phyloP scores from a whole-genome alignment of 2,888 invertebrate genomes.

The Callimorpha dominula region DNA sequence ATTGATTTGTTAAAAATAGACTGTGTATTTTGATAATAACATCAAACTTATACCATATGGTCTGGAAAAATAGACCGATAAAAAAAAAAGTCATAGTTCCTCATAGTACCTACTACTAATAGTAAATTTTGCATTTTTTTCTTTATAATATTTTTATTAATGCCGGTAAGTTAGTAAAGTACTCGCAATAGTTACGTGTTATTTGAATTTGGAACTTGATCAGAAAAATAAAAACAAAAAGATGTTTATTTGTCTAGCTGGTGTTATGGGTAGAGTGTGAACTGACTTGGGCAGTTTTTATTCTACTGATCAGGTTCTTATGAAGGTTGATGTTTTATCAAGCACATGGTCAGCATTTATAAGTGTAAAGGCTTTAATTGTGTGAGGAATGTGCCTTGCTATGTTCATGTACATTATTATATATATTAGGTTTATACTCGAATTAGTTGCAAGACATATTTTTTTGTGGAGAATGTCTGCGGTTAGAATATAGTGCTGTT shows the following conservation, averaged over 20 bases:
- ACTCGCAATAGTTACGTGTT: slow-evolving; percentile 71
- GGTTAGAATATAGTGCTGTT: slow-evolving; percentile 78
- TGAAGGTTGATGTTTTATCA: slow-evolving; percentile 81
- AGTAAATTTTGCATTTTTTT: slow-evolving; percentile 85
- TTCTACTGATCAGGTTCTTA: slow-evolving; percentile 65
- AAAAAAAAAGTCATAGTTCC: slow-evolving; percentile 84
- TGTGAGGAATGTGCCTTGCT: slow-evolving; percentile 88
- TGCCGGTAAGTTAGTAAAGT: slow-evolving; percentile 82
- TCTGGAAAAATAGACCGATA: slow-evolving; percentile 66
- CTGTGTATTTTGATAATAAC: slow-evolving; percentile 83
- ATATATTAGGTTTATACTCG: slow-evolving; percentile 85
- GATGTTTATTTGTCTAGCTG: slow-evolving; percentile 15
- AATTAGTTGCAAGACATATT: slow-evolving; percentile 86
- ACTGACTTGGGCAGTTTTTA: slow-evolving; percentile 38
- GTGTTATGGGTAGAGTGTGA: slow-evolving; percentile 23
- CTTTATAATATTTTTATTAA: slow-evolving; percentile 78
- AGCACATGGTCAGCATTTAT: slow-evolving; percentile 79
- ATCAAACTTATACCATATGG: slow-evolving; percentile 74
- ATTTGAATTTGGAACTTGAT: slow-evolving; percentile 58
- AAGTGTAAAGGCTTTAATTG: slow-evolving; percentile 82
- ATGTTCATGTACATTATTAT: slow-evolving; percentile 77
- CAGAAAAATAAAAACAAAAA: slow-evolving; percentile 55
- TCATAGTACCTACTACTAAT: slow-evolving; percentile 86
- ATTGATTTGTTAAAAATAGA: slow-evolving; percentile 69
- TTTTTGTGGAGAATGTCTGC: slow-evolving; percentile 82